Conservation (phyloP, 2,797 vertebrate genomes). For the Gobionotothen gibberifrons region DNA sequence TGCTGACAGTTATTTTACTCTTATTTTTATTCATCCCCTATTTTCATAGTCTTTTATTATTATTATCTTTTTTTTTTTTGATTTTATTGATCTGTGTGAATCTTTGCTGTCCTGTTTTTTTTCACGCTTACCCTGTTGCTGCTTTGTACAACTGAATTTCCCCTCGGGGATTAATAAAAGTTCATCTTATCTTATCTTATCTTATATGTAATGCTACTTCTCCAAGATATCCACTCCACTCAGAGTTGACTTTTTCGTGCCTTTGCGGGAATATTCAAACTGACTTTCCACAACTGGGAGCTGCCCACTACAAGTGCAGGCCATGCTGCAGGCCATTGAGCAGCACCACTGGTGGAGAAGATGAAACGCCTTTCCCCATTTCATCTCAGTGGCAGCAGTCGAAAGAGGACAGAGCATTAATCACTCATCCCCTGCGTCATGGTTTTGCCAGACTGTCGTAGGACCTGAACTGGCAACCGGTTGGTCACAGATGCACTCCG, state of each 20-base stretch:
- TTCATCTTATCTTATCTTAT: too few species aligned
- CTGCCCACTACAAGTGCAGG: slow-evolving; percentile 19
- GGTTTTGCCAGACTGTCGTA: slow-evolving; percentile 36
- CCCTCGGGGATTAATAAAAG: too few species aligned
- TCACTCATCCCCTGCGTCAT: slow-evolving; percentile 53
- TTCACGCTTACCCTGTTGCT: too few species aligned
- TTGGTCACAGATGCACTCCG: slow-evolving; percentile 47
- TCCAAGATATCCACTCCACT: neutral
- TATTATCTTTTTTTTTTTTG: too few species aligned
- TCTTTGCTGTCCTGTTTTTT: too few species aligned
- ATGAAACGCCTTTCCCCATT: slow-evolving; percentile 56
- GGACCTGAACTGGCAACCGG: slow-evolving; percentile 51
- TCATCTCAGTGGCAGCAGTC: slow-evolving; percentile 59
- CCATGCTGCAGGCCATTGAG: slow-evolving; percentile 35
- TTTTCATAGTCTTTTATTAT: too few species aligned
- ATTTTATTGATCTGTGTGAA: too few species aligned
- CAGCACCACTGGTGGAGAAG: slow-evolving; percentile 30
- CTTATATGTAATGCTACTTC: neutral
- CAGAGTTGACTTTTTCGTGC: neutral
- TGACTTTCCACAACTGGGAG: slow-evolving; percentile 24
- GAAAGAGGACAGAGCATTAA: slow-evolving; percentile 51
- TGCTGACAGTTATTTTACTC: too few species aligned
- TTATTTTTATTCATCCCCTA: too few species aligned
- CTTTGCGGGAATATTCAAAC: neutral
- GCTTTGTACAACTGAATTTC: too few species aligned